phyloP scores from a whole-genome alignment of 2,888 invertebrate genomes.

The Dryadula phaetusa region DNA sequence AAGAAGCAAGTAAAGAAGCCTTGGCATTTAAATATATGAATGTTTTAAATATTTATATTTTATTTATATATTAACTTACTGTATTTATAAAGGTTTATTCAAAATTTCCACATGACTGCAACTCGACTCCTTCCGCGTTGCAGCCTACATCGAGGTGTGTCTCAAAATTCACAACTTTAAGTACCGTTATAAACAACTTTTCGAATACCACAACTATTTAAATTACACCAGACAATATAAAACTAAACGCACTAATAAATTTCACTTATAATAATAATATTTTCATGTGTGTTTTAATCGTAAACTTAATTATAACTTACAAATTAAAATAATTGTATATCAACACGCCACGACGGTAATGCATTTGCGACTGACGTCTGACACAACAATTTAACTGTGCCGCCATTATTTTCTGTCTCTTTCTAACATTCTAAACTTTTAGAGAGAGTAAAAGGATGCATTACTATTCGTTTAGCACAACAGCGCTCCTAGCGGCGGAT shows the following conservation, averaged over 20 bases:
- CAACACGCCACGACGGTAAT: conserved; percentile 63
- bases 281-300: conserved; percentile 41
- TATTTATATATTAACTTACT: conserved; percentile 46
- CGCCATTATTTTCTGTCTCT: conserved; percentile 57
- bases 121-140: conserved; percentile 62
- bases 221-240: conserved; percentile 41
- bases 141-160: conserved; percentile 67
- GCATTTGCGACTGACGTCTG: conserved; percentile 63
- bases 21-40: background rate
- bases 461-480: conserved; percentile 13
- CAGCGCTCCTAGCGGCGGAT: conserved; percentile 29
- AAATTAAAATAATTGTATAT: conserved; percentile 36
- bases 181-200: conserved; percentile 66
- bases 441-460: conserved; percentile 32
- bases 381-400: conserved; percentile 61
- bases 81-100: conserved; percentile 40
- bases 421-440: conserved; percentile 8
- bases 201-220: conserved; percentile 45
- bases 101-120: conserved; percentile 62
- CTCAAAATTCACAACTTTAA: conserved; percentile 70
- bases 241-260: conserved; percentile 15
- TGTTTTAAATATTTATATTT: background rate
- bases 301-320: conserved; percentile 42
- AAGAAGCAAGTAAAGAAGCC: background rate
- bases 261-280: conserved; percentile 35